A percentile compares a stretch with the other conserved stretches of the same genome.
Conservation (phyloP, 2,797 vertebrate genomes). For the Gephyroberyx darwinii region DNA sequence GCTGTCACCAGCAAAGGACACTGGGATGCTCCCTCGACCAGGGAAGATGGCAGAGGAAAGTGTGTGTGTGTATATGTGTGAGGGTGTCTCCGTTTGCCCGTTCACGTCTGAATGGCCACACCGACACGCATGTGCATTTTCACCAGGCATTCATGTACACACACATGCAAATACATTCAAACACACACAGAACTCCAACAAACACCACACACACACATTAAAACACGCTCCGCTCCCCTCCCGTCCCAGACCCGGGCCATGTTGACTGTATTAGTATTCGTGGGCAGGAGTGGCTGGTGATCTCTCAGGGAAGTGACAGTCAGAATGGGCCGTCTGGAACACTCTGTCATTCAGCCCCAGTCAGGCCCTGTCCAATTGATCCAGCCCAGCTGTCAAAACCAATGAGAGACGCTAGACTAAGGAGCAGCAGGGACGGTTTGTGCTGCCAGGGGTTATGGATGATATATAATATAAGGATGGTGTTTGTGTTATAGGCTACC, state of each 20-base stretch:
- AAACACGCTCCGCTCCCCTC: slow-evolving; percentile 14
- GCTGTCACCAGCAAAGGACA: slow-evolving; percentile 59
- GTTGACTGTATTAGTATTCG: slow-evolving; percentile 74
- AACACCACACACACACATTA: slow-evolving; percentile 9
- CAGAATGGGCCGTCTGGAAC: slow-evolving; percentile 72
- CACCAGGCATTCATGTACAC: slow-evolving; percentile 19
- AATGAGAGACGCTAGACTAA: slow-evolving; percentile 73
- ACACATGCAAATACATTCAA: not conserved
- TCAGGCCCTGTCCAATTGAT: slow-evolving; percentile 75
- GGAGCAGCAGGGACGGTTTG: slow-evolving; percentile 61
- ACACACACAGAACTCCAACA: not conserved
- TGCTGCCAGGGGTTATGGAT: slow-evolving; percentile 67
- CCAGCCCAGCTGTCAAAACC: slow-evolving; percentile 77
- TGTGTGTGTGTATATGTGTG: slow-evolving; percentile 1
- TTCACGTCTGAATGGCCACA: slow-evolving; percentile 18
- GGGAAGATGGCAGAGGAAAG: slow-evolving; percentile 26
- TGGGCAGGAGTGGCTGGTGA: slow-evolving; percentile 69
- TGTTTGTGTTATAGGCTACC: slow-evolving; percentile 63
- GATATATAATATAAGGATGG: slow-evolving; percentile 65
- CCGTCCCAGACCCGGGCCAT: slow-evolving; percentile 37
- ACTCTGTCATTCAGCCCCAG: slow-evolving; percentile 74
- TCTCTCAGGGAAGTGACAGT: slow-evolving; percentile 81
- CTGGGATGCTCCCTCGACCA: too few species aligned
- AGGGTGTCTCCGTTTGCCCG: slow-evolving; percentile 24
- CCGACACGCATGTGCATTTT: not conserved